Base-by-base conservation (phyloP, 2,888 invertebrate genomes). In the Aleiodes alternator region DNA sequence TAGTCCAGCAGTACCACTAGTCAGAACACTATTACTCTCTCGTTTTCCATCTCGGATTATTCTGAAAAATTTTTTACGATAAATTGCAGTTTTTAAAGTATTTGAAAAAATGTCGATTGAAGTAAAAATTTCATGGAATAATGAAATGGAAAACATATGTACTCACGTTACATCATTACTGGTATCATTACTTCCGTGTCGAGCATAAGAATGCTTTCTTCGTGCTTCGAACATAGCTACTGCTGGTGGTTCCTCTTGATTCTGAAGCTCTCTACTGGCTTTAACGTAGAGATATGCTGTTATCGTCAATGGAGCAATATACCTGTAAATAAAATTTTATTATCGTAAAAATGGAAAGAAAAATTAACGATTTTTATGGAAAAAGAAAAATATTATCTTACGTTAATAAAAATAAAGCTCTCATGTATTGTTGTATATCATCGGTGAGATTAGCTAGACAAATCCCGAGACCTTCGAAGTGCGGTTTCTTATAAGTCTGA, bases 361-460 rank as follows among this genome's bases (percentile, higher is more conserved):
- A 14, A 31, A 7, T 14, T 56, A 14, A n/a, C 4, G 8, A 9
- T 23, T 68, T 23, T 5, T 66, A 57, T n/a, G 4, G n/a, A 43
- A 55, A 69, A 31, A 9, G 16, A 69, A 84, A 92, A 93, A 93
- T 23, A 23, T 0, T 12, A n/a, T 61, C 64, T 48, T 87, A 93
- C 93, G 93, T 92, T 43, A 92, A 89, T 31, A 94, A 88, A 83
- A 94, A 94, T 23, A 93, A 90, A 50, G 93, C 92, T 78, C 93
- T 90, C 86, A 92, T 92, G 82, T 94, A 94, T 82, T 93, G 93
- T 79, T 93, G 93, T 91, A 94, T 93, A 82, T 94, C 92, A 82
- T 93, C 93, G 75, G 91, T 91, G 77, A 94, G 88, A 86, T 94
- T 94, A n/a, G 92, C 91, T 6, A 92, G 90, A 83, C 94, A 94